Evolutionary conservation across 2,888 invertebrate species (phyloP).

Genomic region (Yponomeuta cagnagella): DNA sequence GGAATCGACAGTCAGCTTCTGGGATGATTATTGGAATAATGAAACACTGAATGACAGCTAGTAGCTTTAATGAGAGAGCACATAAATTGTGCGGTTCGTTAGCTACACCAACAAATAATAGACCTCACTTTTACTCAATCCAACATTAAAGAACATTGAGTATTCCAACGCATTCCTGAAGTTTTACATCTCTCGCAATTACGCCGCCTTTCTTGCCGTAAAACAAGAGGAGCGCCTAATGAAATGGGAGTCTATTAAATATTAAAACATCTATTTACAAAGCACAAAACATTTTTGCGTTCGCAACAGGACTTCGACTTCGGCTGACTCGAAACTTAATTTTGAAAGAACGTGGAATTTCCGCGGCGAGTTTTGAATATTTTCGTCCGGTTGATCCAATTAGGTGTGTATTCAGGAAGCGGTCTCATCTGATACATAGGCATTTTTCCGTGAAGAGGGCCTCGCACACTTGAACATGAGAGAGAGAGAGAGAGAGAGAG

Average conservation of each 20-base stretch:
- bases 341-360: slow-evolving; percentile 26
- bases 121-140: not conserved
- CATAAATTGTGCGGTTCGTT: not conserved
- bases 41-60: no score
- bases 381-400: slow-evolving; percentile 21
- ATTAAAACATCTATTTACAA: not conserved
- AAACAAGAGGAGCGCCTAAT: slow-evolving; percentile 4
- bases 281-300: slow-evolving; percentile 32
- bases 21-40: no score
- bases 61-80: no score
- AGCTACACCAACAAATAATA: not conserved
- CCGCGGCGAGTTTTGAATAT: slow-evolving; percentile 26
- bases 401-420: slow-evolving; percentile 19
- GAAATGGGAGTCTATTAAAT: slow-evolving; percentile 6
- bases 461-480: no score
- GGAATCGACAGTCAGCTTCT: no score
- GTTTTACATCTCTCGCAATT: slow-evolving; percentile 2
- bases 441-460: not conserved
- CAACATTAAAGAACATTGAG: not conserved
- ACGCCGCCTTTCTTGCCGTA: slow-evolving; percentile 2
- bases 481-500: no score
- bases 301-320: slow-evolving; percentile 20
- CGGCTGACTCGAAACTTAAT: slow-evolving; percentile 28
- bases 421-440: not conserved
- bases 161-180: slow-evolving; percentile 1